These are phyloP conservation scores for Numenius arquata DNA, from an alignment of 2,113 vertebrate genomes.

Conservation along the genomic window DNA sequence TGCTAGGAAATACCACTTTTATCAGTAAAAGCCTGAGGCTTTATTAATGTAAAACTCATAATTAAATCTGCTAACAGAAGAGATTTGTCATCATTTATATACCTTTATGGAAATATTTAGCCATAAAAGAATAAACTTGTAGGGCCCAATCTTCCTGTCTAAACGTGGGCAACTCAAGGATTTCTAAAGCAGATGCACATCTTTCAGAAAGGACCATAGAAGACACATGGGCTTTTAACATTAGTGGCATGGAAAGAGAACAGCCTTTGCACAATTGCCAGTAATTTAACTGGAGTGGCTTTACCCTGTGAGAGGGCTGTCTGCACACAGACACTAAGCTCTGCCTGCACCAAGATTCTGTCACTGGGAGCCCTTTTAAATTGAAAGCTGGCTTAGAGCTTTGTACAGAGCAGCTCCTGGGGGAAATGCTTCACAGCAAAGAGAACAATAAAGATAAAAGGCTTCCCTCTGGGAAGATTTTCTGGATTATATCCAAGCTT, in stretches of 20 bases:
- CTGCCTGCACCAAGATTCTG: background rate
- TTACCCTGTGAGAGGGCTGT: background rate
- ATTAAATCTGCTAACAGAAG: background rate
- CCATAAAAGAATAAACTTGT: background rate
- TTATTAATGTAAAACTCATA: background rate
- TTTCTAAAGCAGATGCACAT: background rate
- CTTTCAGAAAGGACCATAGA: background rate
- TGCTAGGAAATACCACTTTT: background rate
- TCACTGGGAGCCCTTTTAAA: background rate
- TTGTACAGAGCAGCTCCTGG: background rate
- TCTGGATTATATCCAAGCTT: background rate
- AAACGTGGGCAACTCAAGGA: background rate
- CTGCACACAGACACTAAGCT: background rate
- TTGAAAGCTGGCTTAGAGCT: background rate
- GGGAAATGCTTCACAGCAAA: slow-evolving; percentile 2
- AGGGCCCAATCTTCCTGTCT: background rate
- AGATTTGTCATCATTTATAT: background rate
- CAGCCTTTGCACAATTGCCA: background rate
- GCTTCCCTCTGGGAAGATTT: background rate
- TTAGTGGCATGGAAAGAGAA: background rate
- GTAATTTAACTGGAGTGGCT: background rate
- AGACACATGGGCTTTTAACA: background rate
- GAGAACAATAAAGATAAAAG: background rate
- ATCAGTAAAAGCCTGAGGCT: background rate
- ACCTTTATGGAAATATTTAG: background rate